Conservation (phyloP, 2,888 invertebrate species). For the Nudaria mundana region DNA sequence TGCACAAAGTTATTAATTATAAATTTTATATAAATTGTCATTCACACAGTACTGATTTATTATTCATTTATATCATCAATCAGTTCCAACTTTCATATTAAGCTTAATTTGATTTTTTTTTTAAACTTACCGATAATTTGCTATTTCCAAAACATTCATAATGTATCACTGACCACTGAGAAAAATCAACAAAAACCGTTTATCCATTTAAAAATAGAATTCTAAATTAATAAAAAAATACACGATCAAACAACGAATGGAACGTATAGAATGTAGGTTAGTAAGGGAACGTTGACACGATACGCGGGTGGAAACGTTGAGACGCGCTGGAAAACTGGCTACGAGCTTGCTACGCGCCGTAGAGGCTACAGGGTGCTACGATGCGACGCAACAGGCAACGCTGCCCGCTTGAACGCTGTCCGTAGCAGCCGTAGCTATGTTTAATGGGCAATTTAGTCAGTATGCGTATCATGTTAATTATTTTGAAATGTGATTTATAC, state of each 20-base stretch:
- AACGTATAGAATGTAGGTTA: conserved; percentile 50
- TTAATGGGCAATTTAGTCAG: conserved; percentile 13
- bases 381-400: conserved; percentile 66
- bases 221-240: conserved; percentile 15
- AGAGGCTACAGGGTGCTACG: conserved; percentile 47
- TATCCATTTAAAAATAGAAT: conserved; percentile 40
- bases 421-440: conserved; percentile 7
- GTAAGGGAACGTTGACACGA: conserved; percentile 40
- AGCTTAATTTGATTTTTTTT: conserved; percentile 13
- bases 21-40: too few relatives aligned
- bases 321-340: conserved; percentile 68
- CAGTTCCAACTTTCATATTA: not conserved
- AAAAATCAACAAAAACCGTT: conserved; percentile 21
- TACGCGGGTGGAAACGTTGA: conserved; percentile 65
- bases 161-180: conserved; percentile 36
- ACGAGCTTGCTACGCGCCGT: conserved; percentile 68
- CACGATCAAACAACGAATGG: conserved; percentile 30
- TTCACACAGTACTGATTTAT: not conserved
- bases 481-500: not conserved
- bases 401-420: conserved; percentile 10
- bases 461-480: conserved; percentile 5
- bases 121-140: conserved; percentile 38
- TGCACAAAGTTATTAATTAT: too few relatives aligned
- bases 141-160: conserved; percentile 42
- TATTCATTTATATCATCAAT: not conserved